phyloP scores from a whole-genome alignment of 2,888 invertebrate species.

The Ennomos erosarius region DNA sequence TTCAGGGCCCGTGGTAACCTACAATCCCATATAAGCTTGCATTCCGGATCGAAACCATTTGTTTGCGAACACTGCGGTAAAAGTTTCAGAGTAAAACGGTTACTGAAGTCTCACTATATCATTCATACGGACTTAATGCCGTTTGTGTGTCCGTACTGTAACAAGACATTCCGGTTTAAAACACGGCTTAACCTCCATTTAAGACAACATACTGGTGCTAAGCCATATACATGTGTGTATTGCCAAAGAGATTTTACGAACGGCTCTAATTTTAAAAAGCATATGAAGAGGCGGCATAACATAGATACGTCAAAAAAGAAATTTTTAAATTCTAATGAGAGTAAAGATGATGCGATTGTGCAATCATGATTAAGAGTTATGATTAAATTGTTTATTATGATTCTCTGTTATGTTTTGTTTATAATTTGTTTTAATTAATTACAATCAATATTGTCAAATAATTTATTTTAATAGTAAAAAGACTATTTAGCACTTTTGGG shows the following conservation, averaged over 20 bases:
- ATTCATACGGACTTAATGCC: conserved; percentile 79
- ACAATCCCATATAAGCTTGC: conserved; percentile 71
- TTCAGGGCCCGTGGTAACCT: conserved; percentile 76
- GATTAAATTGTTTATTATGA: too few species aligned
- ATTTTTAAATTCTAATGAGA: conserved; percentile 51
- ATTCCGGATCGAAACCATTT: conserved; percentile 74
- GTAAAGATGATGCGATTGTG: conserved; percentile 32
- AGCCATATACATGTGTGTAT: conserved; percentile 72
- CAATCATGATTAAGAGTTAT: conserved; percentile 3
- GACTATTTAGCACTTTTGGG: too few species aligned
- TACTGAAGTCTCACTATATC: conserved; percentile 79
- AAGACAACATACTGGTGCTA: conserved; percentile 78
- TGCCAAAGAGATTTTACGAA: conserved; percentile 78
- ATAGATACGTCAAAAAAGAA: conserved; percentile 72
- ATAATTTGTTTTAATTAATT: too few species aligned
- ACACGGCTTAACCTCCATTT: conserved; percentile 74
- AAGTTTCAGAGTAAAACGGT: conserved; percentile 74
- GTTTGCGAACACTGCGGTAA: conserved; percentile 80
- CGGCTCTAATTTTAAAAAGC: conserved; percentile 79
- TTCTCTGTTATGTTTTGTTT: too few species aligned
- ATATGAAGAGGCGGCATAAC: conserved; percentile 77
- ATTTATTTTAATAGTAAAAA: too few species aligned
- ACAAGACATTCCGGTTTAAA: conserved; percentile 77
- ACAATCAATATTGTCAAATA: too few species aligned
- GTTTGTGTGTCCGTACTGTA: conserved; percentile 71